These are phyloP conservation scores for Hirtodrosophila confusa DNA, from an alignment of 2,888 invertebrate genomes.

Conservation along the genomic window DNA sequence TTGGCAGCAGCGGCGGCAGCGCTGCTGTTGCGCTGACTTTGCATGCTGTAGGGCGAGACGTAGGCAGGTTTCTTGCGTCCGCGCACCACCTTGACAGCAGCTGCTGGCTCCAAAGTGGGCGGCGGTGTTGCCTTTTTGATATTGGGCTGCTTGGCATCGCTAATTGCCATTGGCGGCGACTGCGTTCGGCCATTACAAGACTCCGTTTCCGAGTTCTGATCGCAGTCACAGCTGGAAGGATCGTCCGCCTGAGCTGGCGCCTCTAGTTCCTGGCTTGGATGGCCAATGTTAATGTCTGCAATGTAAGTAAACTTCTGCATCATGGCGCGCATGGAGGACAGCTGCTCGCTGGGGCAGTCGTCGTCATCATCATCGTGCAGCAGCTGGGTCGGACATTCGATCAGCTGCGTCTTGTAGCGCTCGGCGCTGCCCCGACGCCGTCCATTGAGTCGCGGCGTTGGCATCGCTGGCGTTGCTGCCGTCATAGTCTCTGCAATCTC, in stretches of 20 bases:
- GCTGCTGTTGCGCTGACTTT: constrained; percentile 68
- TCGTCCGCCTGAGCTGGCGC: constrained; percentile 35
- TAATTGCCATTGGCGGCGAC: constrained; percentile 23
- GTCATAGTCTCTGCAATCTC: constrained; percentile 85
- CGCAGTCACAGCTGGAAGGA: constrained; percentile 85
- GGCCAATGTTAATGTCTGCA: constrained; percentile 82
- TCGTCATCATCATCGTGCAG: constrained; percentile 58
- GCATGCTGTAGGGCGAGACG: constrained; percentile 86
- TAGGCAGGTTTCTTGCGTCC: constrained; percentile 88
- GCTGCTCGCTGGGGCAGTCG: constrained; percentile 64
- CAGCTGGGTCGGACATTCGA: constrained; percentile 79
- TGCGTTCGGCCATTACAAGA: constrained; percentile 82
- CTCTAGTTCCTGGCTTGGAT: constrained; percentile 43
- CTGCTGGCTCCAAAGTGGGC: constrained; percentile 48
- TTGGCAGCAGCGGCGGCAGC: constrained; percentile 34
- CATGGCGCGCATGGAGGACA: constrained; percentile 80
- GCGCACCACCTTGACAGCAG: constrained; percentile 76
- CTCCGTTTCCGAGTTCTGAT: constrained; percentile 86
- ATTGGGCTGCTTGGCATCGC: constrained; percentile 26
- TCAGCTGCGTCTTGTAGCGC: constrained; percentile 89
- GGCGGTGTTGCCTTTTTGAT: constrained; percentile 31
- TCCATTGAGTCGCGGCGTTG: constrained; percentile 53
- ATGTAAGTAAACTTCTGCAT: constrained; percentile 82
- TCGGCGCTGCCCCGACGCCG: constrained; percentile 85
- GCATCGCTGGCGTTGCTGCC: constrained; percentile 13